A percentile compares a stretch with the other conserved stretches of the same genome.
These are phyloP conservation scores for Coecobrya sp. DNA, from an alignment of 2,888 invertebrate species.

Conservation along the genomic window DNA sequence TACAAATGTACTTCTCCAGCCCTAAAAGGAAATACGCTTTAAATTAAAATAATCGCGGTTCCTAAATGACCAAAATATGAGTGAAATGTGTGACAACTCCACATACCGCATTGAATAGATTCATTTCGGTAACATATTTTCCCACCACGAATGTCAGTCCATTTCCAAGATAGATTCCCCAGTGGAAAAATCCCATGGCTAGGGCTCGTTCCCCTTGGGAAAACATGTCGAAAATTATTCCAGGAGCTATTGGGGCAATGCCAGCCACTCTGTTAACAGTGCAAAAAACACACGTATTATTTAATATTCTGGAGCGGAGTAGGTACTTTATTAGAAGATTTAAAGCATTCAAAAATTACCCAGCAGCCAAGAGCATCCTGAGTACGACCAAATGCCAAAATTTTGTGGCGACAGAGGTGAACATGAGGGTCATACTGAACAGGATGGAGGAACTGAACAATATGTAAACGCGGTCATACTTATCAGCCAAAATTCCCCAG, in stretches of 20 bases:
- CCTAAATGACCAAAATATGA: too few relatives aligned
- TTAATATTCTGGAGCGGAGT: too few relatives aligned
- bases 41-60: too few relatives aligned
- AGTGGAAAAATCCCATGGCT: slow-evolving; percentile 97
- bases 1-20: slow-evolving; percentile 95
- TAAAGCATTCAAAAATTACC: too few relatives aligned
- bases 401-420: slow-evolving; percentile 94
- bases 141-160: slow-evolving; percentile 97
- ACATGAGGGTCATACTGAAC: slow-evolving; percentile 94
- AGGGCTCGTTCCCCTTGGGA: slow-evolving; percentile 91
- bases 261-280: slow-evolving; percentile 91
- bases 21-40: slow-evolving; percentile 90
- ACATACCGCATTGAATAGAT: slow-evolving; percentile 92
- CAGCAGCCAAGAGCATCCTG: slow-evolving; percentile 95
- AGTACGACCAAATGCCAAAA: slow-evolving; percentile 97
- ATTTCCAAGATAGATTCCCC: slow-evolving; percentile 97
- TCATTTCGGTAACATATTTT: slow-evolving; percentile 92
- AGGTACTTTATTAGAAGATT: too few relatives aligned
- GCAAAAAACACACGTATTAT: neutral
- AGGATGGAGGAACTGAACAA: slow-evolving; percentile 93
- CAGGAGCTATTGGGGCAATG: slow-evolving; percentile 95
- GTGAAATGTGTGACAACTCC: too few relatives aligned
- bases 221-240: slow-evolving; percentile 92
- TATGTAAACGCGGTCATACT: slow-evolving; percentile 90
- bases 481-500: slow-evolving; percentile 93